Evolutionary conservation across 2,113 vertebrate genomes (phyloP), one percentile per base, ranked within the genome.

Genomic region (Caranx melampygus): DNA sequence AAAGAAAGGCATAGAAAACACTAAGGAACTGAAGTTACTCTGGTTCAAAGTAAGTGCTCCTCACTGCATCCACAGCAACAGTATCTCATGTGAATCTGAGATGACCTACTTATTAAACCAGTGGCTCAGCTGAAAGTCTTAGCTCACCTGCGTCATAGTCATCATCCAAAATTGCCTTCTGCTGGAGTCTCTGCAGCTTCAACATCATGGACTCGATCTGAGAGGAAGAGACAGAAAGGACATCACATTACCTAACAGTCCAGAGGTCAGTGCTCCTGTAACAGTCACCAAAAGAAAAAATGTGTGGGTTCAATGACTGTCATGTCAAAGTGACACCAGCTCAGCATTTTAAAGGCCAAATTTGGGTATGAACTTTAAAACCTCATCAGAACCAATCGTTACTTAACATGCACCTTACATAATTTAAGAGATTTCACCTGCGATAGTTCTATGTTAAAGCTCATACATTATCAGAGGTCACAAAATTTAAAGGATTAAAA

Each of bases 131-230:
- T 67, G 18, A 72, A 74, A 68, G 75, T 58, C 58, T 81, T 31
- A 54, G 52, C 83, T 92, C 79, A 98, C 97, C 97, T 93, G 85
- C 93, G 3, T 97, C 96, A 68, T 96, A 97, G 86, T 98, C 96
- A n/a, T 96, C 96, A 35, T 96, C 95, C 65, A 95, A 88, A 84
- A 97, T 21, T 11, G 96, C 96, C 91, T 96, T 96, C 87, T 96
- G 94, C 89, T 97, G 96, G 87, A 97, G 96, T 83, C 92, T 94
- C 92, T 96, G 96, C 74, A 98, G 94, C 70, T 85, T 95, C 82
- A 94, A 92, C 85, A 95, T 96, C 92, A 96, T 94, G 79, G 96
- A 95, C 55, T 96, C 95, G 45, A 96, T 90, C 97, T 99, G 85
- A 47, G 26, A 73, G 79, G 57, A 13, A 61, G 70, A 59, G 52